phyloP scores from a whole-genome alignment of 2,797 vertebrate species.

The Podargus strigoides region DNA sequence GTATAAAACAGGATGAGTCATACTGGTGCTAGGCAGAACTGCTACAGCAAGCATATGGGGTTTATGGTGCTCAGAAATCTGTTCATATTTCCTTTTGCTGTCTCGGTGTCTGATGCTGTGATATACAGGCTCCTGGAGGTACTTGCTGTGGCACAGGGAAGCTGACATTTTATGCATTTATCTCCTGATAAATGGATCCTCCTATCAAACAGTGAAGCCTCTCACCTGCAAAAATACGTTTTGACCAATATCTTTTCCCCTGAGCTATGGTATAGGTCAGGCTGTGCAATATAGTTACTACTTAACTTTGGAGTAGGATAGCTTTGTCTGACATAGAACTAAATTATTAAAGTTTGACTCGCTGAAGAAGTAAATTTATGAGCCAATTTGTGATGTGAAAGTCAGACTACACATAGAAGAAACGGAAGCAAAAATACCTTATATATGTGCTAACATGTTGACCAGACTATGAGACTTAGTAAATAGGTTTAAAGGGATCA shows the following conservation, averaged over 20 bases:
- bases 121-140: conserved; percentile 30
- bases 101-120: conserved; percentile 19
- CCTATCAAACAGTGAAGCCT: background rate
- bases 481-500: background rate
- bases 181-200: conserved; percentile 21
- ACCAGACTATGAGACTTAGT: background rate
- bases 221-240: background rate
- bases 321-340: background rate
- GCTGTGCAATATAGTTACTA: background rate
- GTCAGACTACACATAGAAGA: background rate
- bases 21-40: background rate
- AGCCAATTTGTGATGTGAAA: background rate
- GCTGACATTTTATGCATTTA: conserved; percentile 11
- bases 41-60: conserved; percentile 7
- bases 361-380: background rate
- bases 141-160: background rate
- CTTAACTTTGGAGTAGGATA: background rate
- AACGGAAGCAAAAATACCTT: background rate
- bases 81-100: conserved; percentile 34
- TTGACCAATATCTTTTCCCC: background rate
- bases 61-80: conserved; percentile 37
- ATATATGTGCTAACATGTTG: background rate
- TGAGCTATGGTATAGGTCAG: background rate
- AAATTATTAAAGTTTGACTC: conserved; percentile 32
- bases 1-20: conserved; percentile 17